Evolutionary conservation across 2,888 invertebrate species (phyloP).

Genomic region (Meiosimyza decipiens): DNA sequence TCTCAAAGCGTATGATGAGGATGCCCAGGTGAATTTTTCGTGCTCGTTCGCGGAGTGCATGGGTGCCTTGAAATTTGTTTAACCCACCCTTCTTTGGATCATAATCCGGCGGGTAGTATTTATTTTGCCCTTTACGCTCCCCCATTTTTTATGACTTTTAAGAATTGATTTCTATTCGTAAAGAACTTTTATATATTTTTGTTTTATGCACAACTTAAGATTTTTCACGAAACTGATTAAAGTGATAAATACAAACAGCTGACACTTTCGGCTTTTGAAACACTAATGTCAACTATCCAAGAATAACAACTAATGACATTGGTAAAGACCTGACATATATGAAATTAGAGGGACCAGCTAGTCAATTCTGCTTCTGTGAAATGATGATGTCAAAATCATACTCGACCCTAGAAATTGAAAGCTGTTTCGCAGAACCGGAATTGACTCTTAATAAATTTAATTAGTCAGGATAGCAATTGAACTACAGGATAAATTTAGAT

Average conservation of each 20-base stretch:
- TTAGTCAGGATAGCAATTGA: too few relatives aligned
- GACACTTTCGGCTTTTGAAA: neutral
- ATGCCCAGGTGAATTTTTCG: conserved; percentile 96
- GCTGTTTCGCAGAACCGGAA: too few relatives aligned
- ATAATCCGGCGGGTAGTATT: conserved; percentile 99
- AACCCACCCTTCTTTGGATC: conserved; percentile 94
- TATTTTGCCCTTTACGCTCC: conserved; percentile 97
- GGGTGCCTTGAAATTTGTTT: conserved; percentile 93
- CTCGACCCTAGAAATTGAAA: too few relatives aligned
- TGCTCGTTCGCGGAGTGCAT: conserved; percentile 95
- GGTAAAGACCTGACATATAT: too few relatives aligned
- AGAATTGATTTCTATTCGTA: neutral
- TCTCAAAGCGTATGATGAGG: conserved; percentile 86
- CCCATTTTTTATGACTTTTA: conserved; percentile 75
- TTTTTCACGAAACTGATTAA: neutral
- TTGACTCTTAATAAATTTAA: too few relatives aligned
- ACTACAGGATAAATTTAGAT: too few relatives aligned
- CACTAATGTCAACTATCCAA: neutral
- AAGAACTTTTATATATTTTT: neutral
- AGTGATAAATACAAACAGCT: conserved; percentile 14
- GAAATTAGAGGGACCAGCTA: too few relatives aligned
- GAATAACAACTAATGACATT: neutral
- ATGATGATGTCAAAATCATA: too few relatives aligned
- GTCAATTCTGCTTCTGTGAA: too few relatives aligned
- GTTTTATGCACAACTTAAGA: neutral